A percentile compares a stretch with the other conserved stretches of the same genome.
phyloP scores from a whole-genome alignment of 2,797 vertebrate species.

The Trematomus bernacchii region DNA sequence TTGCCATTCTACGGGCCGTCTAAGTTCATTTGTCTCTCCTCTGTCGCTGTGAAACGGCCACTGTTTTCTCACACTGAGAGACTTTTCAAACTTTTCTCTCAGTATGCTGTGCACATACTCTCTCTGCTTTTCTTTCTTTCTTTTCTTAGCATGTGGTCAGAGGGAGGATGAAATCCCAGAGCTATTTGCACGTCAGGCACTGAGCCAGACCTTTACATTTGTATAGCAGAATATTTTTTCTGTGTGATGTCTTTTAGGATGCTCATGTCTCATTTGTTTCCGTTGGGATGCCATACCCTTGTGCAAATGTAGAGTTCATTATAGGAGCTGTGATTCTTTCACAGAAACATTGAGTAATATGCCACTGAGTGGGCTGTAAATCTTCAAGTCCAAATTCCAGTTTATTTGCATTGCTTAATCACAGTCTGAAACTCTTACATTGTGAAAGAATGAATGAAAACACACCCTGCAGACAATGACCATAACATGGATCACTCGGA shows the following conservation, averaged over 20 bases:
- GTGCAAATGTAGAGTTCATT: conserved; percentile 11
- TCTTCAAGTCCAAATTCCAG: conserved; percentile 18
- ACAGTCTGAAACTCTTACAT: conserved; percentile 12
- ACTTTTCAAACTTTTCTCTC: conserved; percentile 77
- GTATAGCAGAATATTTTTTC: conserved; percentile 24
- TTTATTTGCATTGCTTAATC: conserved; percentile 32
- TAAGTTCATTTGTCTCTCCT: conserved; percentile 64
- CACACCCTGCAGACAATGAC: not conserved
- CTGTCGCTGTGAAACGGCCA: conserved; percentile 55
- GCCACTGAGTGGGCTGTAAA: conserved; percentile 2
- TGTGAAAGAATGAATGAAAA: conserved; percentile 26
- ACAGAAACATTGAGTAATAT: conserved; percentile 5
- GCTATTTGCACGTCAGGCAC: conserved; percentile 61
- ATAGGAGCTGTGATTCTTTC: conserved; percentile 14
- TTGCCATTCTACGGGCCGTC: conserved; percentile 57
- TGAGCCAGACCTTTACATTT: conserved; percentile 38
- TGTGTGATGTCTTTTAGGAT: not conserved
- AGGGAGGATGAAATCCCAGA: conserved; percentile 39
- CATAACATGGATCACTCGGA: not conserved
- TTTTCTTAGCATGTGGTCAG: conserved; percentile 41
- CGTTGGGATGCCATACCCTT: not conserved
- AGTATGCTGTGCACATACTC: conserved; percentile 70
- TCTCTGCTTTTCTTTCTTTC: conserved; percentile 42
- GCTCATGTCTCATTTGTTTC: not conserved
- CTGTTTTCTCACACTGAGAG: conserved; percentile 64